Evolutionary conservation across 2,797 vertebrate species (phyloP).

Genomic region (Leptoclinus maculatus): DNA sequence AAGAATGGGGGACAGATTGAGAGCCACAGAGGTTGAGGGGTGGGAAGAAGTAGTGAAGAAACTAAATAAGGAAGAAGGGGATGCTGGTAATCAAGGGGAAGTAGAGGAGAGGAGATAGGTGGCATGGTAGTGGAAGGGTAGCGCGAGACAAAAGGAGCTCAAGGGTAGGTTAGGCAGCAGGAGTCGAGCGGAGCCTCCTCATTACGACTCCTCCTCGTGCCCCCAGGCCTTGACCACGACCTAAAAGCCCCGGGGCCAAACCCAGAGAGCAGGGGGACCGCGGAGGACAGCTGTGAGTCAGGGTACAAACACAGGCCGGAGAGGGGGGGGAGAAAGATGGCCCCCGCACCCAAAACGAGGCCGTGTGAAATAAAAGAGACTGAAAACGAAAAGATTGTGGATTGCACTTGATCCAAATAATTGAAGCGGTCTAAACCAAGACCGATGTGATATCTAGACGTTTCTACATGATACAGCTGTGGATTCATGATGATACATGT

Average conservation of each 20-base stretch:
- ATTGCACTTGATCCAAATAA: not conserved
- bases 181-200: conserved; percentile 62
- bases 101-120: conserved; percentile 34
- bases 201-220: conserved; percentile 68
- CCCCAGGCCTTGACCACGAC: conserved; percentile 74
- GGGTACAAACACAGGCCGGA: conserved; percentile 46
- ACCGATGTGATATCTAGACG: not conserved
- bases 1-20: conserved; percentile 35
- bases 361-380: not conserved
- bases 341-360: conserved; percentile 38
- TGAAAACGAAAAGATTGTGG: conserved; percentile 1
- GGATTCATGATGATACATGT: not conserved
- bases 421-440: not conserved
- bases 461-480: not conserved
- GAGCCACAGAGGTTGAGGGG: conserved; percentile 30
- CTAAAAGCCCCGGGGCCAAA: conserved; percentile 72
- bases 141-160: conserved; percentile 45
- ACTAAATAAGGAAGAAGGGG: conserved; percentile 1
- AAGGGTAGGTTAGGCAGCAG: conserved; percentile 62
- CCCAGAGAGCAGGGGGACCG: conserved; percentile 60
- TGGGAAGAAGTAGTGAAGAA: conserved; percentile 25
- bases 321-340: conserved; percentile 19
- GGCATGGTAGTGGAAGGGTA: conserved; percentile 36
- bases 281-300: conserved; percentile 68
- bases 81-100: not conserved